A percentile compares a stretch with the other conserved stretches of the same genome.
phyloP scores from a whole-genome alignment of 1,140 invertebrate species.

The Chironomus tepperi region DNA sequence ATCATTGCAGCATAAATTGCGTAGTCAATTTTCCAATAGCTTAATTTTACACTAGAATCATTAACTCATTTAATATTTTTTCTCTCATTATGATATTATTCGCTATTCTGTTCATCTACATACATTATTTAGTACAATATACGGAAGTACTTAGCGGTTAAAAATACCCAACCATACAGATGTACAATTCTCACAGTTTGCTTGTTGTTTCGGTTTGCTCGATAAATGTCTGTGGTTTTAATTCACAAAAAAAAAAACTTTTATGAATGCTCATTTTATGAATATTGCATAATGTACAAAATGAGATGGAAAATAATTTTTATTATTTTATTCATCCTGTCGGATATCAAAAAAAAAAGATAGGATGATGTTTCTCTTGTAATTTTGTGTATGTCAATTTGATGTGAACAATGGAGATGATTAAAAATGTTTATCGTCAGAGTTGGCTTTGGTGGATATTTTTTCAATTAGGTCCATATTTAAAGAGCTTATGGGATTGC shows the following conservation, averaged over 20 bases:
- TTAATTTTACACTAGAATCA: no score
- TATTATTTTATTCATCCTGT: no score
- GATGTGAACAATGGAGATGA: no score
- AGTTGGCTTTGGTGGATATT: no score
- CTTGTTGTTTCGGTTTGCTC: background rate
- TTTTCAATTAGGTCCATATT: no score
- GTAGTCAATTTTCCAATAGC: no score
- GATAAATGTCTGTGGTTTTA: constrained; percentile 7
- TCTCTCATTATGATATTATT: background rate
- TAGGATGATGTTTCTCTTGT: no score
- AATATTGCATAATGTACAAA: background rate
- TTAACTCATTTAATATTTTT: background rate
- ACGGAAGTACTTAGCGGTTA: constrained; percentile 6
- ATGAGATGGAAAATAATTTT: background rate
- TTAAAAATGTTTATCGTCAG: no score
- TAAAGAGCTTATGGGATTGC: no score
- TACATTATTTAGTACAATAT: background rate
- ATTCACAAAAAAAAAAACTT: background rate
- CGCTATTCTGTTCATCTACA: background rate
- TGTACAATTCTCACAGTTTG: constrained; percentile 10
- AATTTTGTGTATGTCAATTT: no score
- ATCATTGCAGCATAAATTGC: no score
- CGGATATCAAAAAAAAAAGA: no score
- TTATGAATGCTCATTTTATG: background rate
- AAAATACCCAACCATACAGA: background rate